Percentiles rank a stretch among this genome's conserved stretches.
phyloP scores from a whole-genome alignment of 2,797 vertebrate species.

The Semaprochilodus insignis region DNA sequence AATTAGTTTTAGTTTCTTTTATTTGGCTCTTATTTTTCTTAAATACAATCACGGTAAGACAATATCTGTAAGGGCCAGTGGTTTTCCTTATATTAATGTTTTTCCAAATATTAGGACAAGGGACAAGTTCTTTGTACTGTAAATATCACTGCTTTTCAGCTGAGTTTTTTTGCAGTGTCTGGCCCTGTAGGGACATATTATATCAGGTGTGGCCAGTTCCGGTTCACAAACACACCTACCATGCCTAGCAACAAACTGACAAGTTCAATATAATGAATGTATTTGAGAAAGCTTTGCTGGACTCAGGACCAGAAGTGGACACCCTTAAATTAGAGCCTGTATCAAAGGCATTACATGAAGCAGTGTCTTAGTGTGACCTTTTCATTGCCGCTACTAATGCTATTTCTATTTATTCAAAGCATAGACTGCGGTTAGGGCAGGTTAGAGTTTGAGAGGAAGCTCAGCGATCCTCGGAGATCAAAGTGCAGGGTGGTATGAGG shows the following conservation, averaged over 20 bases:
- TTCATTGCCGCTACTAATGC: constrained; percentile 36
- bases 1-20: too few species aligned
- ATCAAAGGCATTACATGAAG: constrained; percentile 44
- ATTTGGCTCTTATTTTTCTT: too few species aligned
- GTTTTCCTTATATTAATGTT: too few species aligned
- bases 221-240: neutral
- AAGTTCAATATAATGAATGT: neutral
- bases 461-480: constrained; percentile 60
- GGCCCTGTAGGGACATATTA: neutral
- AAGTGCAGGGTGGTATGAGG: constrained; percentile 58
- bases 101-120: too few species aligned
- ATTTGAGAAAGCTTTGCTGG: neutral
- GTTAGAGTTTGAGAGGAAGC: constrained; percentile 55
- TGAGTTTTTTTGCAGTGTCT: neutral
- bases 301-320: neutral
- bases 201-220: neutral
- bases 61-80: too few species aligned
- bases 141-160: neutral
- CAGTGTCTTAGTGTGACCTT: constrained; percentile 57
- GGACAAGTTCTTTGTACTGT: too few species aligned
- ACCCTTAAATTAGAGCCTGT: constrained; percentile 27
- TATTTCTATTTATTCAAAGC: constrained; percentile 62
- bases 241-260: neutral
- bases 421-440: constrained; percentile 40
- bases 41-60: too few species aligned